Evolutionary conservation across 2,888 invertebrate genomes (phyloP), one percentile per base, ranked within the genome.

Genomic region (Ernsta delagoae): DNA sequence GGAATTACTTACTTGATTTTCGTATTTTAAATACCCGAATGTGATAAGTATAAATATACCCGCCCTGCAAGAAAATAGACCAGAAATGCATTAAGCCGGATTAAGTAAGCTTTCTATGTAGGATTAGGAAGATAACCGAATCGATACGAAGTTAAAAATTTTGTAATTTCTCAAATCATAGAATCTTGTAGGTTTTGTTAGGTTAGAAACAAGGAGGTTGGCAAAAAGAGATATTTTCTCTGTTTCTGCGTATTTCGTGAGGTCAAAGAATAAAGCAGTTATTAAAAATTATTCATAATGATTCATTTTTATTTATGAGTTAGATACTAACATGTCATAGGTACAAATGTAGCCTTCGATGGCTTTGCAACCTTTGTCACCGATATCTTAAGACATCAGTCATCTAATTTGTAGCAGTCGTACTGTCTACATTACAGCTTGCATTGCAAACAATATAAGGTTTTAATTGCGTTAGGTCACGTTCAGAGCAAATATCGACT

Each of bases 401-500:
- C 59, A 68, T 63, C 62, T 57, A n/a, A 43, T 56, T 64, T 53
- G 11, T 53, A 53, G 41, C 41, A 61, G 9, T 39, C 34, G 7
- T 7, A 41, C 5, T 57, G 54, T n/a, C 56, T 39, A 11, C 41
- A 36, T 50, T 59, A 39, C 39, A 48, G 62, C 61, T 56, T 68
- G 70, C 43, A 71, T 24, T 12, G 61, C 41, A 65, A 69, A 64
- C 68, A 70, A 61, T 71, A 68, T 71, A 65, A 61, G 61, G 63
- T 62, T 65, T 73, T 60, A 73, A 74, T 77, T 78, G 72, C 54
- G 65, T 71, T 76, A 77, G 75, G 79, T 81, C 83, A 82, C 81
- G 81, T 81, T 54, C 54, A 39, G 31, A n/a, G 4, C 24, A 48
- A 71, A 43, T 59, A 60, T 63, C 50, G 48, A n/a, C 57, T 67